Conservation (phyloP, 2,888 invertebrate genomes). For the Nemotelus nigrinus region DNA sequence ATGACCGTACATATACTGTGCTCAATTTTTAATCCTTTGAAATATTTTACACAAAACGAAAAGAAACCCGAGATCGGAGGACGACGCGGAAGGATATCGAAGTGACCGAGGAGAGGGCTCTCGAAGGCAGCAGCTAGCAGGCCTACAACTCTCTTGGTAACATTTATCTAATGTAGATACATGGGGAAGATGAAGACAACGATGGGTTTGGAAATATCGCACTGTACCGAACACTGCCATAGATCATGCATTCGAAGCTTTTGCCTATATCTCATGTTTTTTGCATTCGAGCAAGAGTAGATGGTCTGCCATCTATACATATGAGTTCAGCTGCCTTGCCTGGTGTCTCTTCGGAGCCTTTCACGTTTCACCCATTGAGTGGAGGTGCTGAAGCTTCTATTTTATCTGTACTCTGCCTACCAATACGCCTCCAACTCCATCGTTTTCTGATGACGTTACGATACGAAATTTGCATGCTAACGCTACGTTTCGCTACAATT, state of each 20-base stretch:
- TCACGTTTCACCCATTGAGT: constrained; percentile 1
- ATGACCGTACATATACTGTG: constrained; percentile 44
- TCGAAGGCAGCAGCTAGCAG: neutral
- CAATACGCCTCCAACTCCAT: constrained; percentile 21
- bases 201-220: constrained; percentile 44
- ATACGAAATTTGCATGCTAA: constrained; percentile 49
- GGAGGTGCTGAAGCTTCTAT: constrained; percentile 29
- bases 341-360: constrained; percentile 27
- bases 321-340: constrained; percentile 1
- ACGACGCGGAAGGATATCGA: constrained; percentile 5
- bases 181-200: constrained; percentile 12
- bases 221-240: constrained; percentile 46
- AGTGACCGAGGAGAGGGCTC: constrained; percentile 1
- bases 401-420: neutral
- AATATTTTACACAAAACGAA: constrained; percentile 50
- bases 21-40: constrained; percentile 52
- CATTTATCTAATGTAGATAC: constrained; percentile 30
- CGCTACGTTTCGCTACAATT: constrained; percentile 47
- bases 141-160: constrained; percentile 22
- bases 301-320: neutral
- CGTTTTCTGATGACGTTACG: constrained; percentile 48
- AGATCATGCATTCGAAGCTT: constrained; percentile 50
- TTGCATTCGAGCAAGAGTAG: constrained; percentile 31
- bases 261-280: constrained; percentile 48
- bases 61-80: constrained; percentile 37